Evolutionary conservation across 2,113 vertebrate species (phyloP).

Genomic region (human): GRCh38 chr6:166660001-166660500

Average conservation of each 20-base stretch:
- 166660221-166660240: background rate
- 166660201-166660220: background rate
- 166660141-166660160: fast-evolving
- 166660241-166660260: background rate
- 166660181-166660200: background rate
- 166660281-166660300: background rate
- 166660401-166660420: fast-evolving
- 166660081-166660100: background rate
- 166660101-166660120: background rate
- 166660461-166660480: background rate
- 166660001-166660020: too few species aligned
- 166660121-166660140: background rate
- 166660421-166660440: background rate
- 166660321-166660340: too few species aligned
- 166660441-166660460: background rate
- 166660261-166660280: background rate
- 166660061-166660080: background rate
- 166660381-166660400: background rate
- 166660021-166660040: too few species aligned
- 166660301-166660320: background rate
- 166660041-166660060: background rate
- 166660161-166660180: fast-evolving
- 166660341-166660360: too few species aligned
- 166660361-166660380: background rate
- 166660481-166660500: background rate